Evolutionary conservation across 2,888 invertebrate species (phyloP), one percentile per base, ranked within the genome.

Genomic region (Taenaris catops): DNA sequence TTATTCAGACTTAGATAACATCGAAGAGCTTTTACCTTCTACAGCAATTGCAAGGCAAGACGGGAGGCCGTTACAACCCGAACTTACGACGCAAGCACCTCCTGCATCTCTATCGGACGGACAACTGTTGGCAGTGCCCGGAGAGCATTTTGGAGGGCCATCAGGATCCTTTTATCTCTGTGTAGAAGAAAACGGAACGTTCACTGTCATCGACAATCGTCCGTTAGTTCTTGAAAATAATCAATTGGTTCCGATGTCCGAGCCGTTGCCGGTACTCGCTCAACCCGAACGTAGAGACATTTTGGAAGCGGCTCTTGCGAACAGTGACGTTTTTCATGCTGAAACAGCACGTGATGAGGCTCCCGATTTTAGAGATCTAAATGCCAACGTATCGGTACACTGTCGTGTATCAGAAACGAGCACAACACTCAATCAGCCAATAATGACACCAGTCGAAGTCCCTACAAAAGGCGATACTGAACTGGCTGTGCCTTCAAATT

Each of bases 361-460:
- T 38, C 89, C 91, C 0, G 89, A 89, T 45, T 89, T 89, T 58
- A 84, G 89, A 39, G 88, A 90, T 20, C 75, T 92, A 8, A 80
- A 90, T 69, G 81, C 91, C 41, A 73, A 87, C 70, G 70, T 89
- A 51, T 61, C 89, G 36, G 63, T 88, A 53, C 72, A 89, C 69
- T 68, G 91, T 37, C 89, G 91, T 44, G 93, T 94, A 0, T 89
- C 91, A 2, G 94, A 94, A 66, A 94, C 94, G 0, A 94, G 93
- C 49, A 87, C 93, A 2, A 90, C 92, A 5, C 80, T 94, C 7
- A 90, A 94, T 58, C 93, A 92, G 66, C 93, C 95, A 0, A 95
- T 95, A 32, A 95, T 95, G 95, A 93, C 94, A 1, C 92, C 94
- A 0, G 72, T 93, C 11, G 94, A 94, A 67, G 89, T 92, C 10